phyloP scores from a whole-genome alignment of 2,888 invertebrate species.

The Agrotis exclamationis region DNA sequence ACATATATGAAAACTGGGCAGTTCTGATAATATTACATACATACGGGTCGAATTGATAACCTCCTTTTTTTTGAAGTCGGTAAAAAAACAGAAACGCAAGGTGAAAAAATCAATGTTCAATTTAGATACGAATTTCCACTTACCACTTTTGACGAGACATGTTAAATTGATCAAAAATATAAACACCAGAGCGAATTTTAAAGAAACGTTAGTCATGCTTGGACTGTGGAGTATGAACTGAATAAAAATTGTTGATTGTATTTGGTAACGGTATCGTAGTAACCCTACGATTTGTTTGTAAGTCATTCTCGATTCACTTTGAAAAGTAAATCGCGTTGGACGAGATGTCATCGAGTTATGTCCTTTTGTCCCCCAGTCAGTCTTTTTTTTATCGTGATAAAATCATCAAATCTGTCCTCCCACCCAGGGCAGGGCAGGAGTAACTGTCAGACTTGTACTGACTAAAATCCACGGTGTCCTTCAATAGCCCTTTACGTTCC shows the following conservation, averaged over 20 bases:
- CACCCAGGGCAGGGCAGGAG: too few species aligned
- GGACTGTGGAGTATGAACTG: conserved; percentile 6
- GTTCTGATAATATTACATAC: too few species aligned
- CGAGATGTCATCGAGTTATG: too few species aligned
- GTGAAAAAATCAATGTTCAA: not conserved
- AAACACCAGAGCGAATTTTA: not conserved
- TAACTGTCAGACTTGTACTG: too few species aligned
- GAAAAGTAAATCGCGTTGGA: not conserved
- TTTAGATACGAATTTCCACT: conserved; percentile 25
- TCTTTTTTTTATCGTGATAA: too few species aligned
- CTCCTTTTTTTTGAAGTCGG: too few species aligned
- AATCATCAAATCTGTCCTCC: too few species aligned
- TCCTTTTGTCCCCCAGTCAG: too few species aligned
- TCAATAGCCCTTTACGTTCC: too few species aligned
- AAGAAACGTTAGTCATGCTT: conserved; percentile 39
- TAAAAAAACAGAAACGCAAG: not conserved
- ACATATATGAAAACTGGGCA: too few species aligned
- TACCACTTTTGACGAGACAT: conserved; percentile 33
- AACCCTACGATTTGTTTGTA: conserved; percentile 22
- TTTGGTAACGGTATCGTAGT: conserved; percentile 28
- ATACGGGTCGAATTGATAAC: too few species aligned
- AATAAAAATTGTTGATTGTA: conserved; percentile 30
- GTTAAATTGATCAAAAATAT: conserved; percentile 42
- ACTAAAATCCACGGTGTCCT: too few species aligned
- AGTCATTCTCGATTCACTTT: conserved; percentile 16